These are phyloP conservation scores for Meriones unguiculatus DNA, from an alignment of 2,113 vertebrate species.

Conservation along the genomic window DNA sequence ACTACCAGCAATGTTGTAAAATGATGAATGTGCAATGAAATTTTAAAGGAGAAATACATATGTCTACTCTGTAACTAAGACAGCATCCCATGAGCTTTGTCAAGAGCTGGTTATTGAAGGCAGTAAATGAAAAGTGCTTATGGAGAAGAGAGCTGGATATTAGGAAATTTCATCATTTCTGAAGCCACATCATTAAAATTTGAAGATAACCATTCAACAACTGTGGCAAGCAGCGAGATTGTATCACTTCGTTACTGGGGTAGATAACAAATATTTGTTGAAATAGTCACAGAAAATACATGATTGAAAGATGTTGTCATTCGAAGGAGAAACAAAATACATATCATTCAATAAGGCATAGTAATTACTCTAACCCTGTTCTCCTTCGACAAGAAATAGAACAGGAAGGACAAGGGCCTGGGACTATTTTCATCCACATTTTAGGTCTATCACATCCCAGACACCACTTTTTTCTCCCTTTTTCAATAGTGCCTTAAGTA, in stretches of 20 bases:
- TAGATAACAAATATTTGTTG: background rate
- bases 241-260: background rate
- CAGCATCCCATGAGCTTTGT: constrained; percentile 44
- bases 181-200: constrained; percentile 57
- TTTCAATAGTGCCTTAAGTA: no score
- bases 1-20: constrained; percentile 39
- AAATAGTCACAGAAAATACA: background rate
- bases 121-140: constrained; percentile 40
- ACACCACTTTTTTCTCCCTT: background rate
- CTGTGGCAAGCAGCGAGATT: background rate
- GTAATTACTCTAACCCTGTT: background rate
- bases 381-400: background rate
- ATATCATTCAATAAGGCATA: background rate
- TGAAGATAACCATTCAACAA: background rate
- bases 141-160: constrained; percentile 16
- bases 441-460: background rate
- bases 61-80: constrained; percentile 62
- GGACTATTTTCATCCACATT: background rate
- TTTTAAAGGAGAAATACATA: constrained; percentile 52
- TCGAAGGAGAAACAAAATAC: background rate
- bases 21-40: constrained; percentile 54
- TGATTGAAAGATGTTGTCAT: background rate
- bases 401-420: rapidly evolving
- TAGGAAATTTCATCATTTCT: constrained; percentile 56
- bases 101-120: constrained; percentile 64